Percentiles rank a stretch among this genome's conserved stretches.
Conservation (phyloP, 2,113 vertebrate species). For the Romanogobio albipinnatus region DNA sequence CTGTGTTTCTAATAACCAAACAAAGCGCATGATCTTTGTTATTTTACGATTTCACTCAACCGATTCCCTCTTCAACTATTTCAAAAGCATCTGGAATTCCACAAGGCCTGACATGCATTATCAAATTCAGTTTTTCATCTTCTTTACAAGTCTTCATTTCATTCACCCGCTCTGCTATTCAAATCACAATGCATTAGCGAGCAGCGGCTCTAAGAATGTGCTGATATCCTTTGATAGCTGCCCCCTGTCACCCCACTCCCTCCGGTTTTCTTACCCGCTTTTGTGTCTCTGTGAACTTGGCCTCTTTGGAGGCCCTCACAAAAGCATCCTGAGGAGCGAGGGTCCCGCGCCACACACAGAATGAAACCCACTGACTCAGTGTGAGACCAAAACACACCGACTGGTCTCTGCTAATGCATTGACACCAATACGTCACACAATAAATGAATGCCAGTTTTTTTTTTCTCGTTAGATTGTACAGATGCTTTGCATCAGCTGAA, state of each 20-base stretch:
- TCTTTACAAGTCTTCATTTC: slow-evolving; percentile 31
- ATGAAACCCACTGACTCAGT: slow-evolving; percentile 54
- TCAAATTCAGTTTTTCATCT: slow-evolving; percentile 31
- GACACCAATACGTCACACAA: neutral
- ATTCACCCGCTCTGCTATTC: slow-evolving; percentile 48
- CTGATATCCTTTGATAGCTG: slow-evolving; percentile 70
- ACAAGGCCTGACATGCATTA: slow-evolving; percentile 47
- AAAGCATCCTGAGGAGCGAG: slow-evolving; percentile 67
- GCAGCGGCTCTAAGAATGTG: slow-evolving; percentile 45
- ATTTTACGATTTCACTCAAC: slow-evolving; percentile 11
- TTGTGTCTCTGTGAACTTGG: slow-evolving; percentile 70
- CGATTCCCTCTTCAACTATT: neutral
- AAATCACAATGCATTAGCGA: slow-evolving; percentile 53
- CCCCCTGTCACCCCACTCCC: slow-evolving; percentile 61
- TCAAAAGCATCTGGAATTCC: slow-evolving; percentile 31
- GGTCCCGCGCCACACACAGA: slow-evolving; percentile 57
- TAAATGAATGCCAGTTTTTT: neutral
- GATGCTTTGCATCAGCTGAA: slow-evolving; percentile 22
- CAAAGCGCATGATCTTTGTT: neutral
- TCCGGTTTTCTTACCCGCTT: slow-evolving; percentile 57
- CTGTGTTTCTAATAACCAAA: neutral
- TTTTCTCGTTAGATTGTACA: neutral
- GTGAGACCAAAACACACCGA: slow-evolving; percentile 2
- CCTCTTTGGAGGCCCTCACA: slow-evolving; percentile 70
- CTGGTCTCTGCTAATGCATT: slow-evolving; percentile 5